Evolutionary conservation across 92 coral and sea anemone species (phyloP).

Genomic region (Paragorgia papillata): DNA sequence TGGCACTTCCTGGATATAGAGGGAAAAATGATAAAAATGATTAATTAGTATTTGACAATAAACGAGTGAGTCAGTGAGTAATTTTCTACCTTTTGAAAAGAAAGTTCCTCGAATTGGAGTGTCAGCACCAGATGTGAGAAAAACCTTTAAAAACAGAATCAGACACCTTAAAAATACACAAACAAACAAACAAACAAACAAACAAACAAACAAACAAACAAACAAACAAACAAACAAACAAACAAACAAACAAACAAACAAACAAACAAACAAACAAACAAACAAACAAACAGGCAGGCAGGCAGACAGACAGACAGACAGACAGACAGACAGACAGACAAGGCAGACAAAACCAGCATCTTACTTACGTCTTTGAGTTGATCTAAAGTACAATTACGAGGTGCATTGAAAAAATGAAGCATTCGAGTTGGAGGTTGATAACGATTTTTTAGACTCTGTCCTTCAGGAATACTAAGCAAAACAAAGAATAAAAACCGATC

Average conservation of each 20-base stretch:
- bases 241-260: not conserved
- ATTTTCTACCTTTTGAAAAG: constrained; percentile 94
- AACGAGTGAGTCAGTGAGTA: too few species aligned
- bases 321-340: not conserved
- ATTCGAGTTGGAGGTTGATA: constrained; percentile 99
- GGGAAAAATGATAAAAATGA: too few species aligned
- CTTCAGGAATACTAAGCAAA: constrained; percentile 75
- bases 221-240: not conserved
- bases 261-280: not conserved
- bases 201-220: not conserved
- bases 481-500: not conserved
- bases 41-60: too few species aligned
- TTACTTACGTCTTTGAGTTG: constrained; percentile 81
- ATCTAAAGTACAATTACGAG: constrained; percentile 98
- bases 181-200: not conserved
- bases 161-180: not conserved
- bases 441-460: constrained; percentile 89
- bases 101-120: constrained; percentile 94
- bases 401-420: constrained; percentile 98
- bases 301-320: not conserved
- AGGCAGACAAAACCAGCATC: not conserved
- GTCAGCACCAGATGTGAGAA: constrained; percentile 83
- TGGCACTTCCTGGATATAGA: constrained; percentile 80
- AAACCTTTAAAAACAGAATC: constrained; percentile 59
- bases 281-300: not conserved